phyloP scores from a whole-genome alignment of 2,888 invertebrate species.

The Tipula helvola region DNA sequence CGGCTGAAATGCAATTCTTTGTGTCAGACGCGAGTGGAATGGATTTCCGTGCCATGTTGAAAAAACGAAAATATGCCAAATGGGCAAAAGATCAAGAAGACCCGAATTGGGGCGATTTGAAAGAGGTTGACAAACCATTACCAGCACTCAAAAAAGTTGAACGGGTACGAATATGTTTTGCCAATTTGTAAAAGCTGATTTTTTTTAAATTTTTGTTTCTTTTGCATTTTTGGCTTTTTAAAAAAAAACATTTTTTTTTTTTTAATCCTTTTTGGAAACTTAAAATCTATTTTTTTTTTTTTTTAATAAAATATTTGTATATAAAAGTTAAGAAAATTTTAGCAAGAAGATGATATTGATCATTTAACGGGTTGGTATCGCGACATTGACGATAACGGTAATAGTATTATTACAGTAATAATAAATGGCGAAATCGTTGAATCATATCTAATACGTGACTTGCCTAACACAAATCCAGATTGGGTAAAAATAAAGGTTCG shows the following conservation, averaged over 20 bases:
- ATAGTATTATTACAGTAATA: conserved; percentile 43
- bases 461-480: not conserved
- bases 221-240: not conserved
- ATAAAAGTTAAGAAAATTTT: not conserved
- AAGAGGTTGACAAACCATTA: conserved; percentile 77
- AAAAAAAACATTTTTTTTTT: not conserved
- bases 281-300: not conserved
- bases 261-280: not conserved
- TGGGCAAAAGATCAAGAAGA: conserved; percentile 87
- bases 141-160: conserved; percentile 86
- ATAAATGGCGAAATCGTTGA: conserved; percentile 49
- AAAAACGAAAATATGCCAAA: conserved; percentile 89
- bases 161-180: conserved; percentile 53
- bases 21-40: conserved; percentile 96
- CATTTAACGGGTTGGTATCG: conserved; percentile 47
- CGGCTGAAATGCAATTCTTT: conserved; percentile 89
- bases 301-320: not conserved
- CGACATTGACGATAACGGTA: conserved; percentile 35
- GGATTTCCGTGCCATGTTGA: conserved; percentile 98
- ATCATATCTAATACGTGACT: conserved; percentile 25
- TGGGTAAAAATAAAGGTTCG: not conserved
- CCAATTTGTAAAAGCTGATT: not conserved
- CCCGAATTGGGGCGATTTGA: conserved; percentile 86
- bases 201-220: not conserved
- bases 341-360: not conserved